Percentiles rank a stretch among this genome's conserved stretches.
Conservation (phyloP, 2,888 invertebrate species). For the Phorcus lineatus region DNA sequence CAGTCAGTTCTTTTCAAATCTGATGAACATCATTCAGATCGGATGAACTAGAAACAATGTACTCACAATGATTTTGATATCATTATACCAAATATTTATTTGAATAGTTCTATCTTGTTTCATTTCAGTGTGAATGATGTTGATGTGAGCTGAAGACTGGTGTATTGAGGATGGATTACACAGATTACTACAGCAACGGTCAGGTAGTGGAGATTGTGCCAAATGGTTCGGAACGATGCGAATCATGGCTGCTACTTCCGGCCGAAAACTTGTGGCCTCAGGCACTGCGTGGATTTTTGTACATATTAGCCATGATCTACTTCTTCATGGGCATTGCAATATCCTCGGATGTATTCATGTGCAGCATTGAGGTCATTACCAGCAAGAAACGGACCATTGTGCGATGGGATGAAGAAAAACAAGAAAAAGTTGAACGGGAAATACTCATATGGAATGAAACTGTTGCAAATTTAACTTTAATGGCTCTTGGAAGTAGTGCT, state of each 20-base stretch:
- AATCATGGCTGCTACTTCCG: constrained; percentile 69
- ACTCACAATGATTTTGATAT: too few relatives aligned
- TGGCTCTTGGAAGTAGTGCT: constrained; percentile 73
- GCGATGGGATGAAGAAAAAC: constrained; percentile 67
- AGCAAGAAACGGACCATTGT: constrained; percentile 68
- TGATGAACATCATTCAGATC: too few relatives aligned
- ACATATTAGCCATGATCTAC: constrained; percentile 68
- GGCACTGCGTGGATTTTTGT: constrained; percentile 66
- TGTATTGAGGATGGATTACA: background rate
- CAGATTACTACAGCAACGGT: constrained; percentile 56
- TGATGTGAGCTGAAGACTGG: too few relatives aligned
- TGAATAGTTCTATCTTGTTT: too few relatives aligned
- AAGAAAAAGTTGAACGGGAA: constrained; percentile 65
- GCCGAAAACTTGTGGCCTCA: constrained; percentile 72
- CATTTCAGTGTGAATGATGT: too few relatives aligned
- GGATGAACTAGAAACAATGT: too few relatives aligned
- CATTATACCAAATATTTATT: too few relatives aligned
- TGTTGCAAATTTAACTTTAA: constrained; percentile 72
- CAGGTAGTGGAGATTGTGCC: constrained; percentile 63
- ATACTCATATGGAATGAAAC: constrained; percentile 74
- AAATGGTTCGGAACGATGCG: constrained; percentile 51
- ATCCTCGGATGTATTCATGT: constrained; percentile 72
- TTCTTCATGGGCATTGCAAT: constrained; percentile 72
- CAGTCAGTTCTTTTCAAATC: too few relatives aligned
- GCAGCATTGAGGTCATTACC: constrained; percentile 73